These are phyloP conservation scores for Asbolus verrucosus DNA, from an alignment of 1,140 invertebrate species.

Conservation along the genomic window DNA sequence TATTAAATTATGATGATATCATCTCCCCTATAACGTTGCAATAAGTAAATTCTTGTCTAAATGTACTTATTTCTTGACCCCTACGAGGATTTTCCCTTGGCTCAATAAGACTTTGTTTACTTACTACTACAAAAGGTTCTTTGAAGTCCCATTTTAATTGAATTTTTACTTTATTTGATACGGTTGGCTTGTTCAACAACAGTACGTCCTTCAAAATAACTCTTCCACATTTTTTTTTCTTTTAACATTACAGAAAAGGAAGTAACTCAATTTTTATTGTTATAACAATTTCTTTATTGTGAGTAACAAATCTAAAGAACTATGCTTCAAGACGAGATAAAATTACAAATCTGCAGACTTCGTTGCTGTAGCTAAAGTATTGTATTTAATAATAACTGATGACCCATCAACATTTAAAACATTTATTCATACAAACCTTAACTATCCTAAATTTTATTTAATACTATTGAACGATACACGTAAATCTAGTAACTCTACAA, in stretches of 20 bases:
- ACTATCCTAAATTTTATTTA: too few relatives aligned
- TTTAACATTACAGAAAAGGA: too few relatives aligned
- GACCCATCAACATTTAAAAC: too few relatives aligned
- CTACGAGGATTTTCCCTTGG: background rate
- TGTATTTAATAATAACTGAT: too few relatives aligned
- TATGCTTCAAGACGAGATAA: too few relatives aligned
- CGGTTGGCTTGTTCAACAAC: conserved; percentile 6
- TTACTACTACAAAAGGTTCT: background rate
- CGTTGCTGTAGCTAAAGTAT: background rate
- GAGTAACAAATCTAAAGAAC: too few relatives aligned
- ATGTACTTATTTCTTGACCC: background rate
- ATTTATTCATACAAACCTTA: too few relatives aligned
- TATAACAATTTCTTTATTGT: too few relatives aligned
- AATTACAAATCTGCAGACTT: too few relatives aligned
- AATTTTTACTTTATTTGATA: conserved; percentile 30
- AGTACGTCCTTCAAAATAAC: background rate
- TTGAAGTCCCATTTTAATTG: conserved; percentile 28
- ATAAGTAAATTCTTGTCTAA: background rate
- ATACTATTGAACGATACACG: too few relatives aligned
- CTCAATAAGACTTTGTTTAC: conserved; percentile 4
- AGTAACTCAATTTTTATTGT: conserved; percentile 14
- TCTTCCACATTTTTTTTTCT: conserved; percentile 13
- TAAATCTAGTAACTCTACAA: too few relatives aligned
- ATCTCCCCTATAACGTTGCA: background rate
- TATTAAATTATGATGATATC: conserved; percentile 3